These are phyloP conservation scores for Anthophora plumipes DNA, from an alignment of 2,888 invertebrate species.

Conservation along the genomic window DNA sequence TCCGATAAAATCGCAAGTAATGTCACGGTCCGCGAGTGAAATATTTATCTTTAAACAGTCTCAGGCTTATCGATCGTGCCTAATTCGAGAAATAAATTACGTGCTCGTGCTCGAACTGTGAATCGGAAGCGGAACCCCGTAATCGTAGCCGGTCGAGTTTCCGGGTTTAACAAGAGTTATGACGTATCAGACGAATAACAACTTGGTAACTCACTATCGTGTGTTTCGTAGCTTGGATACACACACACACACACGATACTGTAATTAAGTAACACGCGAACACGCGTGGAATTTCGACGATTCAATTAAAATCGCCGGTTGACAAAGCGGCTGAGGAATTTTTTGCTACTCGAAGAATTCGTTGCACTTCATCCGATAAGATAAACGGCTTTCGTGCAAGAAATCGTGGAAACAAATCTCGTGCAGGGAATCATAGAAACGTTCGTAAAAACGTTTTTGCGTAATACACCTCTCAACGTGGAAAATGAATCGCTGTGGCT, in stretches of 20 bases:
- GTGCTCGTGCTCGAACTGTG: constrained; percentile 17
- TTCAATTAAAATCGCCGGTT: constrained; percentile 31
- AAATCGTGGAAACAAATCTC: constrained; percentile 6
- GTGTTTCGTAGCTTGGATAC: not conserved
- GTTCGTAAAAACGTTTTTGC: too few relatives aligned
- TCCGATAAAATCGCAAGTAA: not conserved
- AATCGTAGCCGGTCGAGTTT: constrained; percentile 40
- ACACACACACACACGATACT: not conserved
- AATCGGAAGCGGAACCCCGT: constrained; percentile 49
- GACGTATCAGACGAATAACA: constrained; percentile 28
- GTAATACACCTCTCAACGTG: not conserved
- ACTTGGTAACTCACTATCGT: constrained; percentile 13
- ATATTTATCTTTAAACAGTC: constrained; percentile 21
- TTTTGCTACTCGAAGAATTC: constrained; percentile 21
- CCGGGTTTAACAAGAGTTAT: constrained; percentile 49
- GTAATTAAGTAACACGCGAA: constrained; percentile 46
- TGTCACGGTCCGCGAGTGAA: constrained; percentile 8
- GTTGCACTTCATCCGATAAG: not conserved
- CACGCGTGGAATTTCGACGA: constrained; percentile 36
- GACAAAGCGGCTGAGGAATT: constrained; percentile 17
- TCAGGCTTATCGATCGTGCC: constrained; percentile 40
- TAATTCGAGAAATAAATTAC: constrained; percentile 51
- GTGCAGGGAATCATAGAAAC: too few relatives aligned
- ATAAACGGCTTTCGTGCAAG: constrained; percentile 17
- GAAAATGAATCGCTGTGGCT: too few relatives aligned